Percentiles rank a stretch among this genome's conserved stretches.
These are phyloP conservation scores for Otis tarda DNA, from an alignment of 2,113 vertebrate genomes.

Conservation along the genomic window DNA sequence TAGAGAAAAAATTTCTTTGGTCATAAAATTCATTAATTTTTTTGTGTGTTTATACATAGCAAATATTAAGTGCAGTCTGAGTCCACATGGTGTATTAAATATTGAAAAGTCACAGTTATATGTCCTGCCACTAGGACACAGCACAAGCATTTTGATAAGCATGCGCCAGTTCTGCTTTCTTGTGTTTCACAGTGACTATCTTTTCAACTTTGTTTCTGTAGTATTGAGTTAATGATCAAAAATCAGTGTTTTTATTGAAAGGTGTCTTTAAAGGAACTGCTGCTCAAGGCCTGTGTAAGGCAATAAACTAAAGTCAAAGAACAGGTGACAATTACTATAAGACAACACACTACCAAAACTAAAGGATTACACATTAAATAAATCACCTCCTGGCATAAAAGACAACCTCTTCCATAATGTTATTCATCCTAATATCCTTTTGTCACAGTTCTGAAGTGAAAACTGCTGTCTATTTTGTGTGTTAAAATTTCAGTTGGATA, in stretches of 20 bases:
- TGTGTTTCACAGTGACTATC: neutral
- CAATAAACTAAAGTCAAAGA: neutral
- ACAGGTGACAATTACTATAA: neutral
- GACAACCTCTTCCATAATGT: neutral
- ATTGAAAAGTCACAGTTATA: neutral
- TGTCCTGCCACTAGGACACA: neutral
- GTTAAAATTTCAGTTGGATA: neutral
- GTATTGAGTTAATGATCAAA: neutral
- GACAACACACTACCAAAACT: neutral
- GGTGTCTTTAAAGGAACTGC: neutral
- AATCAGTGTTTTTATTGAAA: neutral
- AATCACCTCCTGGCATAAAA: neutral
- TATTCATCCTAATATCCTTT: neutral
- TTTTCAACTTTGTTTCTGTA: neutral
- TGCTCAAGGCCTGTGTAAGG: neutral
- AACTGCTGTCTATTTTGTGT: neutral
- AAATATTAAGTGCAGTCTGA: neutral
- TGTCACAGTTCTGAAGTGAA: neutral
- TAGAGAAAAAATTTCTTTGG: neutral
- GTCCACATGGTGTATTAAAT: neutral
- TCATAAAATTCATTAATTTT: neutral
- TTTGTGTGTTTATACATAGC: neutral
- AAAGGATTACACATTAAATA: neutral
- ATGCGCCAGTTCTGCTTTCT: neutral
- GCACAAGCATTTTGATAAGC: neutral